Evolutionary conservation across 2,888 invertebrate species (phyloP).

Genomic region (Agrypnus murinus): DNA sequence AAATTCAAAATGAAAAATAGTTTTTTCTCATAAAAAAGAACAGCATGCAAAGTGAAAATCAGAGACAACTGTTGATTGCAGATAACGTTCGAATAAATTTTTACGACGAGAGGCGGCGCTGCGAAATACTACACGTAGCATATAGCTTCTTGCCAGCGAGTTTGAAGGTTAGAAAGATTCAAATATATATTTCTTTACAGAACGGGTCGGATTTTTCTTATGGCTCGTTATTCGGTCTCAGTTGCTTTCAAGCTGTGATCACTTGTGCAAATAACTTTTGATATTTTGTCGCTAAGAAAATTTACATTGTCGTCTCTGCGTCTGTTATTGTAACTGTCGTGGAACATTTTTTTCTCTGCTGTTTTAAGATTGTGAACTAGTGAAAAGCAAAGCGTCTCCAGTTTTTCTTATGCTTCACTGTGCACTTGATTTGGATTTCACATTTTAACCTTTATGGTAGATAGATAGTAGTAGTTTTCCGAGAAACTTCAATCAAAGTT

Average conservation of each 20-base stretch:
- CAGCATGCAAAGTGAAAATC: neutral
- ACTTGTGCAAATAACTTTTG: slow-evolving; percentile 10
- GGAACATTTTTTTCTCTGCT: neutral
- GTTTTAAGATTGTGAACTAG: neutral
- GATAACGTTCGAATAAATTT: neutral
- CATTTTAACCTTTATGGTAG: slow-evolving; percentile 1
- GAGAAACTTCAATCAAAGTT: neutral
- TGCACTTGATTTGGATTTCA: slow-evolving; percentile 7
- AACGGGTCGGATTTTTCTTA: slow-evolving; percentile 2
- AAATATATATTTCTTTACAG: neutral
- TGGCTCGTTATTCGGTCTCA: slow-evolving; percentile 3
- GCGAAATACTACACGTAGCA: neutral
- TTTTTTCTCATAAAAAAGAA: neutral
- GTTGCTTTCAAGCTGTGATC: neutral
- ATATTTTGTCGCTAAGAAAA: slow-evolving; percentile 13
- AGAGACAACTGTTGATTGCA: neutral
- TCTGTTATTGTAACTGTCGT: slow-evolving; percentile 1
- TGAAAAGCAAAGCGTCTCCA: neutral
- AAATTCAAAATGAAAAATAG: neutral
- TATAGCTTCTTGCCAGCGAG: neutral
- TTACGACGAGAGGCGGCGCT: too few relatives aligned
- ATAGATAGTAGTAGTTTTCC: slow-evolving; percentile 7
- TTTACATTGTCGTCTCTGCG: slow-evolving; percentile 6
- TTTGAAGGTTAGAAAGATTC: neutral
- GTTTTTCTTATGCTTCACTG: neutral